A percentile compares a stretch with the other conserved stretches of the same genome.
phyloP scores from a whole-genome alignment of 2,113 vertebrate species.

The Cynopterus brachyotis region DNA sequence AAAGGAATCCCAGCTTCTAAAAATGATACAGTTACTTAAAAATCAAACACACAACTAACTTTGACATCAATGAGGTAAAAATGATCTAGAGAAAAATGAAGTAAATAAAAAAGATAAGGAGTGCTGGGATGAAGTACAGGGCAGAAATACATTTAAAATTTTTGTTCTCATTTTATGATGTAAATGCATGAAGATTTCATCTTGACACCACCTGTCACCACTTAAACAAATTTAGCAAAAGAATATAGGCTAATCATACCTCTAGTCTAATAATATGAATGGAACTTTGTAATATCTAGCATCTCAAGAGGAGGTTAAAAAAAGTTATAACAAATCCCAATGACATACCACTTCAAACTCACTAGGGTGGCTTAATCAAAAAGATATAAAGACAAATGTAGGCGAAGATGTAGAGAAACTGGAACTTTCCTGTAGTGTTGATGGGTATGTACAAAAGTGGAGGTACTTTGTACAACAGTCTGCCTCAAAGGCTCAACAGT shows the following conservation, averaged over 20 bases:
- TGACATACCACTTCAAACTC: not conserved
- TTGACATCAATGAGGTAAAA: slow-evolving; percentile 32
- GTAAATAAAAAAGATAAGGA: not conserved
- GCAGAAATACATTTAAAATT: not conserved
- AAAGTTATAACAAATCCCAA: not conserved
- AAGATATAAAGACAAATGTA: not conserved
- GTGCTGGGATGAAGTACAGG: not conserved
- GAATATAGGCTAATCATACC: not conserved
- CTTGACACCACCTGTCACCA: not conserved
- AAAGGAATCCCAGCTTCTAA: not conserved
- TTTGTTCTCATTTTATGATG: slow-evolving; percentile 29
- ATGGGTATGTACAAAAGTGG: not conserved
- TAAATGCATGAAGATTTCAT: not conserved
- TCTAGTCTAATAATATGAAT: not conserved
- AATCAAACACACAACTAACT: not conserved
- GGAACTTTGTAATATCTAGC: not conserved
- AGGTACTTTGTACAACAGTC: not conserved
- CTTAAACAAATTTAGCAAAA: slow-evolving; percentile 13
- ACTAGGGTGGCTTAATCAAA: not conserved
- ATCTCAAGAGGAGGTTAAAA: not conserved
- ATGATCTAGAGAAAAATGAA: slow-evolving; percentile 18
- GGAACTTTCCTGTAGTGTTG: not conserved
- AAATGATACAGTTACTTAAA: not conserved
- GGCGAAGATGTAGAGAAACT: not conserved
- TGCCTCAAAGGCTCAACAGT: not conserved